Evolutionary conservation across 2,888 invertebrate species (phyloP).

Genomic region (Didymodactylos carnosus): DNA sequence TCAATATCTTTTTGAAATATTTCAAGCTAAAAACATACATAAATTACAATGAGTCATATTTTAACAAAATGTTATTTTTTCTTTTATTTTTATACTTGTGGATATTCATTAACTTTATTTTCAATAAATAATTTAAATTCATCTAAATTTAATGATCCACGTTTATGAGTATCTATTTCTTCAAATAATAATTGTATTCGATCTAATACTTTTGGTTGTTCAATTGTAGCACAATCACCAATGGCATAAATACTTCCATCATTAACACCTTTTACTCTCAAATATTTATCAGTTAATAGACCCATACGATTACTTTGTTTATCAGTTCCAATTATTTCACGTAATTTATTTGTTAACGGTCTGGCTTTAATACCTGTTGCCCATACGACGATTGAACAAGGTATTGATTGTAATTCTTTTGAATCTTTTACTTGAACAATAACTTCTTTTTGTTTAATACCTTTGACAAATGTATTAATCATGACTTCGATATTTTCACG

Average conservation of each 20-base stretch:
- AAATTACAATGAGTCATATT: neutral
- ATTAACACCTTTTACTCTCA: constrained; percentile 24
- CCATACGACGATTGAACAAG: constrained; percentile 36
- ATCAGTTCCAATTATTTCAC: neutral
- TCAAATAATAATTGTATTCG: neutral
- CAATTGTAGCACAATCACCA: constrained; percentile 34
- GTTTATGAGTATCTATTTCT: neutral
- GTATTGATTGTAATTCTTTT: constrained; percentile 16
- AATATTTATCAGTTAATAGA: constrained; percentile 25
- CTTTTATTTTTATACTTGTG: neutral
- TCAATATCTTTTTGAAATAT: neutral
- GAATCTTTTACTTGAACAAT: neutral
- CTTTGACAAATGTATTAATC: neutral
- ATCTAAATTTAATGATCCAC: neutral
- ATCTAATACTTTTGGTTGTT: constrained; percentile 15
- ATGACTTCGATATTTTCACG: neutral
- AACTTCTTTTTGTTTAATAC: neutral
- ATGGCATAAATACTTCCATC: constrained; percentile 26
- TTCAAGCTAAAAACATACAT: neutral
- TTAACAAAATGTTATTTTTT: neutral
- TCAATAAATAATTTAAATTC: neutral
- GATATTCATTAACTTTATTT: neutral
- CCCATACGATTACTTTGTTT: neutral
- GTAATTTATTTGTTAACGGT: neutral
- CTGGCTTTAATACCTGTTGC: constrained; percentile 31